These are phyloP conservation scores for Tylochromis polylepis DNA, from an alignment of 2,113 vertebrate genomes.

Conservation along the genomic window DNA sequence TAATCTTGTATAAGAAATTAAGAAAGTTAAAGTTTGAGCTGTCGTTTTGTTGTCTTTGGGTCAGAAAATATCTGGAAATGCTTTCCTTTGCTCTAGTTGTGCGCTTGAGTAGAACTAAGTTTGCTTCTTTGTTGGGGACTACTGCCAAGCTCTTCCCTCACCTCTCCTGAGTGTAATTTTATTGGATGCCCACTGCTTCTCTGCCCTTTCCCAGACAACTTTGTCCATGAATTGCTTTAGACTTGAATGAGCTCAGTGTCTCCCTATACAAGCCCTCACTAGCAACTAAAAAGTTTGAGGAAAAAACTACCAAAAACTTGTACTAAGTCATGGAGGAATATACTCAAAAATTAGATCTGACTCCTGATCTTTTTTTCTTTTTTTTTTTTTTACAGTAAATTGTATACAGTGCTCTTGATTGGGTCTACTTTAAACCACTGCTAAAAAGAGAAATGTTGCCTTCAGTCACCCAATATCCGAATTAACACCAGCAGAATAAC, in stretches of 20 bases:
- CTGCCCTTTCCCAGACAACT: background rate
- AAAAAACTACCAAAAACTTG: background rate
- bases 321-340: background rate
- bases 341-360: background rate
- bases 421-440: background rate
- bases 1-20: background rate
- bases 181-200: background rate
- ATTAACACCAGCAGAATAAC: background rate
- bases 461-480: conserved; percentile 3
- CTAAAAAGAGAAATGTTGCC: conserved; percentile 5
- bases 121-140: background rate
- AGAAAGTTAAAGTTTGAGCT: background rate
- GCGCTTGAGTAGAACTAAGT: background rate
- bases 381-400: too few relatives aligned
- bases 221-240: background rate
- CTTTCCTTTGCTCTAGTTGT: background rate
- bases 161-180: background rate
- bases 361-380: background rate
- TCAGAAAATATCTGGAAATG: background rate
- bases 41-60: background rate
- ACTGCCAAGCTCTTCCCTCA: background rate
- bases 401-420: background rate
- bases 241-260: background rate
- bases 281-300: background rate
- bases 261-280: background rate